These are phyloP conservation scores for Cydia pomonella DNA, from an alignment of 1,140 invertebrate species.

Conservation along the genomic window DNA sequence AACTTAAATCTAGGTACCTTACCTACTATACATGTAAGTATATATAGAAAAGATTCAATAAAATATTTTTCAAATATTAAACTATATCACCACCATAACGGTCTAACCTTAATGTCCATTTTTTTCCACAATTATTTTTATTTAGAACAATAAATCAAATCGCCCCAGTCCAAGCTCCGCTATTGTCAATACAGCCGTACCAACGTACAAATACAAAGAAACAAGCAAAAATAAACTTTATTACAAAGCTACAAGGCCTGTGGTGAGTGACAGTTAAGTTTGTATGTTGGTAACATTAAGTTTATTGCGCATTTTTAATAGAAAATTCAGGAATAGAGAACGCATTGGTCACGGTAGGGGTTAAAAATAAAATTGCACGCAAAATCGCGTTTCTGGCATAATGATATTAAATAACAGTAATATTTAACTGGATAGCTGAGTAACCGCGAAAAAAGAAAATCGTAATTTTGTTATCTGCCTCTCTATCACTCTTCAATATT, in stretches of 20 bases:
- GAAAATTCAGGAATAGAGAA: conserved; percentile 38
- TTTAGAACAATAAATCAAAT: conserved; percentile 27
- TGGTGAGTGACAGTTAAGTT: background rate
- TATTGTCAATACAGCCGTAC: conserved; percentile 14
- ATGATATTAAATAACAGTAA: conserved; percentile 1
- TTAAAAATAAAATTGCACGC: conserved; percentile 46
- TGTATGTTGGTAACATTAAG: conserved; percentile 38
- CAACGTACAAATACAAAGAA: background rate
- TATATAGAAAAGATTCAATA: background rate
- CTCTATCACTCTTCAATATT: too few relatives aligned
- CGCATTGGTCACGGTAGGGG: conserved; percentile 57
- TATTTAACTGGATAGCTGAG: background rate
- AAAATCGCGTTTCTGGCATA: conserved; percentile 15
- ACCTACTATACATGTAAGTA: background rate
- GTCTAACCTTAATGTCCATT: background rate
- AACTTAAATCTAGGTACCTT: too few relatives aligned
- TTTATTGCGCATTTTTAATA: conserved; percentile 42
- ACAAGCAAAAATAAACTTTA: background rate
- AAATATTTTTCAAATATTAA: background rate
- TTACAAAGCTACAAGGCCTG: background rate
- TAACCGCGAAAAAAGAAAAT: too few relatives aligned
- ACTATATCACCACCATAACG: conserved; percentile 17
- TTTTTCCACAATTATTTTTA: conserved; percentile 25
- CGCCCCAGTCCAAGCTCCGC: conserved; percentile 15
- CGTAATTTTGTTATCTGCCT: too few relatives aligned